Evolutionary conservation across 2,113 vertebrate species (phyloP).

Genomic region (Polypterus bichir): DNA sequence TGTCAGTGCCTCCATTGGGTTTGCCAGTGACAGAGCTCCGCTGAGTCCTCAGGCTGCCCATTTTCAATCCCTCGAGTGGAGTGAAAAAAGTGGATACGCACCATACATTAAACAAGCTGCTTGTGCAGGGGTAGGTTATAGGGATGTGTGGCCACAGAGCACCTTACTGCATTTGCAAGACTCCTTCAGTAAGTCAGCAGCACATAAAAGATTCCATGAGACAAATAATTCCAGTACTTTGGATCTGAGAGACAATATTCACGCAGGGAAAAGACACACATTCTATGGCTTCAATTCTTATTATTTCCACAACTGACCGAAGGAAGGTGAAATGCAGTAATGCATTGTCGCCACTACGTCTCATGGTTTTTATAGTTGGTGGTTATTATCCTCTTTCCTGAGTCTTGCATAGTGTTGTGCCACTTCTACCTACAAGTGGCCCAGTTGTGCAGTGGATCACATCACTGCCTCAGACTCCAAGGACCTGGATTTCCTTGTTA

Average conservation of each 20-base stretch:
- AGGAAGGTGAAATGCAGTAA: background rate
- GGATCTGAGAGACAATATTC: slow-evolving; percentile 49
- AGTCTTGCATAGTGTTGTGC: too few relatives aligned
- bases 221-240: slow-evolving; percentile 32
- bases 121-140: background rate
- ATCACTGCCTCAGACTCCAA: background rate
- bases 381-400: too few relatives aligned
- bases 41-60: too few relatives aligned
- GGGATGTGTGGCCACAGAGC: slow-evolving; percentile 19
- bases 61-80: too few relatives aligned
- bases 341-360: too few relatives aligned
- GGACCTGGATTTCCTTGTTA: too few relatives aligned
- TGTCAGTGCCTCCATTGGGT: background rate
- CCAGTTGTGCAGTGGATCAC: background rate
- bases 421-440: background rate
- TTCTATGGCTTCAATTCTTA: slow-evolving; percentile 54
- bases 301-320: slow-evolving; percentile 50
- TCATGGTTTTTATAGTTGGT: too few relatives aligned
- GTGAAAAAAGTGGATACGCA: too few relatives aligned
- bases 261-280: slow-evolving; percentile 43
- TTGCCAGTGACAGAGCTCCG: too few relatives aligned
- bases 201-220: slow-evolving; percentile 37
- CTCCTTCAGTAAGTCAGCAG: slow-evolving; percentile 48
- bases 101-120: background rate
- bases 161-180: slow-evolving; percentile 45